Conservation (phyloP, 2,113 vertebrate species). For the Chloroceryle aenea region DNA sequence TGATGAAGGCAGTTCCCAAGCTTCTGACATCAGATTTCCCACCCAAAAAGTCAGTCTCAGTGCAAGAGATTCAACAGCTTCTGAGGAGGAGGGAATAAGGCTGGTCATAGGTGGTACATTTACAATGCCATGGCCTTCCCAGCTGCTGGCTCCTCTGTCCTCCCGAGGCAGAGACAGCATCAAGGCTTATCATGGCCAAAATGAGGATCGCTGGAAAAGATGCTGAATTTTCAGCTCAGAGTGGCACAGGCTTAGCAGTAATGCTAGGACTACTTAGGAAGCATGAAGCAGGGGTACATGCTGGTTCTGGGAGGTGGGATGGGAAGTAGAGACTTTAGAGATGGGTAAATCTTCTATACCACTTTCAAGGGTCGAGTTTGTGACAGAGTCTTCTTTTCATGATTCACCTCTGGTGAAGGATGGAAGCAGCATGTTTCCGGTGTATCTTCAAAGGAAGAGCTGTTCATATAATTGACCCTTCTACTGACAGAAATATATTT, state of each 20-base stretch:
- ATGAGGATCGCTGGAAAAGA: fast-evolving
- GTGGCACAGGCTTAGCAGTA: neutral
- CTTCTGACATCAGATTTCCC: neutral
- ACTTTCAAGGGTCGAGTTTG: neutral
- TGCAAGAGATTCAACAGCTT: neutral
- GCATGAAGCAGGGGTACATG: neutral
- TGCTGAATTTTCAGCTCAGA: neutral
- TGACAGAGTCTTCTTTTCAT: neutral
- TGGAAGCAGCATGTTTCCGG: slow-evolving; percentile 15
- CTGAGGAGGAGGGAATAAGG: neutral
- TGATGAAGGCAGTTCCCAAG: neutral
- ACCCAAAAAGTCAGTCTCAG: neutral
- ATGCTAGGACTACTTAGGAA: neutral
- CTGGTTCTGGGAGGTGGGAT: neutral
- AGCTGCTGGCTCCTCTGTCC: neutral
- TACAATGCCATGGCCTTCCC: neutral
- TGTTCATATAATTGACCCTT: slow-evolving; percentile 3
- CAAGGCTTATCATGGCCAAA: neutral
- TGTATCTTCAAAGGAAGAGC: neutral
- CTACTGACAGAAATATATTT: slow-evolving; percentile 8
- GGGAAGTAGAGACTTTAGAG: neutral
- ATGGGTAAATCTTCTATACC: neutral
- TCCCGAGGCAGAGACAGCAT: neutral
- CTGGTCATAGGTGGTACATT: neutral
- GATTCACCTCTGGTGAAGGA: neutral